phyloP scores from a whole-genome alignment of 2,888 invertebrate species.

The Pyralis farinalis region DNA sequence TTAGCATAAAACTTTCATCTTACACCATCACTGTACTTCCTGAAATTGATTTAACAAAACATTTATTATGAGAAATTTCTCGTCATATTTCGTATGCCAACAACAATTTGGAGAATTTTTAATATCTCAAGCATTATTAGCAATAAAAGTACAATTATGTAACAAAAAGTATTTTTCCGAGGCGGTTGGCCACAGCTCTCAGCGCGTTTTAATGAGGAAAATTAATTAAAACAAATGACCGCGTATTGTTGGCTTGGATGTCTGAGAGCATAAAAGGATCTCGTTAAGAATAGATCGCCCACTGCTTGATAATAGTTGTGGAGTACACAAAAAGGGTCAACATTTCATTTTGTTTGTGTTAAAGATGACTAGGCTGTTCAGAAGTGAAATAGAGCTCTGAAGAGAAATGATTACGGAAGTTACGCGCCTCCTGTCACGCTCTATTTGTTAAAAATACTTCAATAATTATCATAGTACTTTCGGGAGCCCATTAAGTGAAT shows the following conservation, averaged over 20 bases:
- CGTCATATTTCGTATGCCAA: not conserved
- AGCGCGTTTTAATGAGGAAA: constrained; percentile 33
- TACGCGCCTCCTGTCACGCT: constrained; percentile 37
- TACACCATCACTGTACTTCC: not conserved
- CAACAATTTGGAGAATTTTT: not conserved
- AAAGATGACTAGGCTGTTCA: constrained; percentile 43
- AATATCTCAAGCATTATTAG: constrained; percentile 2
- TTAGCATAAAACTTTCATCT: too few species aligned
- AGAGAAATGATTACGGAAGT: constrained; percentile 37
- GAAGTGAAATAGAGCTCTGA: constrained; percentile 38
- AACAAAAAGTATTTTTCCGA: constrained; percentile 7
- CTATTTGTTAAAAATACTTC: constrained; percentile 34
- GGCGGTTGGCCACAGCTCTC: constrained; percentile 14
- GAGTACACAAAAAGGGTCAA: constrained; percentile 53
- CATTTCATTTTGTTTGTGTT: constrained; percentile 46
- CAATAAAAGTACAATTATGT: constrained; percentile 1
- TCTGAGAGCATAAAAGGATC: constrained; percentile 53
- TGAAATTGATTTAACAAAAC: constrained; percentile 1
- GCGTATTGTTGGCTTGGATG: constrained; percentile 51
- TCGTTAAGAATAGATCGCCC: constrained; percentile 53
- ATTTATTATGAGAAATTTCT: constrained; percentile 4
- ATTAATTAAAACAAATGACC: constrained; percentile 45
- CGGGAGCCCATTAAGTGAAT: too few species aligned
- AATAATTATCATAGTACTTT: too few species aligned
- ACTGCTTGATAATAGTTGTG: constrained; percentile 42